Base-by-base conservation (phyloP, 2,888 invertebrate genomes). In the Unio delphinus region DNA sequence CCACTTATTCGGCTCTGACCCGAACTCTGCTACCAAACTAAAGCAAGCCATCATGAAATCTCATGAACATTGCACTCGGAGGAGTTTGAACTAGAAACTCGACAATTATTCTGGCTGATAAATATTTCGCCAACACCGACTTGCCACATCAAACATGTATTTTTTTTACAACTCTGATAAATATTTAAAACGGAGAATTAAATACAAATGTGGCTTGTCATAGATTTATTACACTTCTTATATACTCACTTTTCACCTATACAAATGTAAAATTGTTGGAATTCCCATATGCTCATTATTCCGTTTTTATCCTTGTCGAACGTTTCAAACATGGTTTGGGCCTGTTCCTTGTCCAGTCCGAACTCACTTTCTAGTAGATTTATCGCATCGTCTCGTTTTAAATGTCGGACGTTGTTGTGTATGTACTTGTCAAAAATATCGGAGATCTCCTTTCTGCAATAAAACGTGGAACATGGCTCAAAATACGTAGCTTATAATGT, bases 231-330 rank as follows among this genome's bases (percentile, higher is more conserved):
- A 8, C 34, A 34, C 8, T 1, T 7, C 15, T 45, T 45, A 23
- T 55, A 60, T 28, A 83, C 86, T 81, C 77, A 89, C 89, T 80
- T 78, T 60, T 82, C 79, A 7, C 89, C 89, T 61, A 87, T 85
- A 45, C 82, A 80, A 62, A 76, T 70, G 75, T 82, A 87, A 74
- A 88, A 88, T 79, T 86, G 86, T 68, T 88, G 86, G 74, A 88
- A 89, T 73, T 89, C 89, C 88, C 88, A 89, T 57, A 89, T 81
- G 69, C 87, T 87, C 86, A 89, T 88, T 58, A 85, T 81, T 15
- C 83, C 86, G 67, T 89, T 88, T 65, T 82, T 81, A 74, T 89
- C 88, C 68, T 86, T 86, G 76, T 89, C 89, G 69, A 88, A 89
- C 4, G 87, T 83, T 60, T 86, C 84, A 70, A 89, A 89, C 85